Base-by-base conservation (phyloP, 2,888 invertebrate genomes). In the Sceliomorpha sp. region DNA sequence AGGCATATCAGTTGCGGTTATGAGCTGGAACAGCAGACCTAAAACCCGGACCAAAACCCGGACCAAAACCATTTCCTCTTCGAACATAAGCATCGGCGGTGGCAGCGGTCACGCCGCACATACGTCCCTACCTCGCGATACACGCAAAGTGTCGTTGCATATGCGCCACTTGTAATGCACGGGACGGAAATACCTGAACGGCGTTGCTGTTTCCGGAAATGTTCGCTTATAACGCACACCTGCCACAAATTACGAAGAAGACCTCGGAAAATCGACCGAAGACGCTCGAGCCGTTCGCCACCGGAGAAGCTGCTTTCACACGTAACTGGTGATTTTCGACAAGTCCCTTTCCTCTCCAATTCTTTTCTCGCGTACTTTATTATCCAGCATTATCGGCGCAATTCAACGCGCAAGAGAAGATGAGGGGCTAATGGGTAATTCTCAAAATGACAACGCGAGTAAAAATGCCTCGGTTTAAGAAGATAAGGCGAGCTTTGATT, bases 1-100 rank as follows among this genome's bases (percentile, higher is more conserved):
- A 66, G 42, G 56, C 62, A 62, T 70, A 59, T 66, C 66, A 62
- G 58, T 34, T 63, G 69, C 55, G 62, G 66, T 62, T 66, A 63
- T 63, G 59, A 48, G 53, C 70, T 55, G 53, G 27, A 63, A 62
- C 70, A 55, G 36, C 55, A n/a, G n/a, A n/a, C n/a, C n/a, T n/a
- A n/a, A n/a, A n/a, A n/a, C n/a, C n/a, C n/a, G 59, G 55, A 56
- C 56, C 50, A 14, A 50, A 36, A 56, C 36, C 53, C 45, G 37
- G 27, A n/a, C n/a, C n/a, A n/a, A 45, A 50, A 51, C 56, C 62
- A 48, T 63, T 63, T 47, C 56, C 64, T 55, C 44, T 36, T 55
- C 36, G 60, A 68, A 68, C 42, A 26, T 60, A 60, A 67, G 60
- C 60, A 50, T 58, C 48, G 45, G 40, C 14, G 47, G 59, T 55